These are phyloP conservation scores for Panulirus ornatus DNA, from an alignment of 1,140 invertebrate genomes.

Conservation along the genomic window DNA sequence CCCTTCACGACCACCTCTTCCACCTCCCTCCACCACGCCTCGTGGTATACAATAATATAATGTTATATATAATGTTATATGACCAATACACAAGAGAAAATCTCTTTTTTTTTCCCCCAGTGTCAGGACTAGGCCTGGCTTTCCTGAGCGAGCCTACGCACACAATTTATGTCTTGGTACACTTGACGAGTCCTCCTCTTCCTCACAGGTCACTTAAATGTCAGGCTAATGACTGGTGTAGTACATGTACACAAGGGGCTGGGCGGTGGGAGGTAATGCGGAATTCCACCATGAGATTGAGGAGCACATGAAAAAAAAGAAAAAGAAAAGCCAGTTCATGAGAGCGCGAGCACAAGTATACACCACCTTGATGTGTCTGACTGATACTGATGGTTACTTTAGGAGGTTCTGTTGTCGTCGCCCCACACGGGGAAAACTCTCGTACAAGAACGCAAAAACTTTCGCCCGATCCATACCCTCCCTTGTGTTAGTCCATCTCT, in stretches of 20 bases:
- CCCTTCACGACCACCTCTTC: no score
- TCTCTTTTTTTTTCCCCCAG: no score
- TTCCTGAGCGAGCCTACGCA: not conserved
- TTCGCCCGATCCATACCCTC: constrained; percentile 25
- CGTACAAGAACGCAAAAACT: constrained; percentile 41
- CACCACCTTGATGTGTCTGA: not conserved
- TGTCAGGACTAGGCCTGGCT: not conserved
- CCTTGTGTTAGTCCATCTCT: no score
- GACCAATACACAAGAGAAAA: no score
- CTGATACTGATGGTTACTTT: constrained; percentile 44
- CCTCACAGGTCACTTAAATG: not conserved
- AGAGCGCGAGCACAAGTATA: not conserved
- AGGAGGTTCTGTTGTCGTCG: constrained; percentile 32
- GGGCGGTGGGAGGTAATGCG: no score
- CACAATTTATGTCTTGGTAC: not conserved
- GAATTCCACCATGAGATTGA: not conserved
- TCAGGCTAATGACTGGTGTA: not conserved
- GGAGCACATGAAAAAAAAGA: not conserved
- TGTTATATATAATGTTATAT: no score
- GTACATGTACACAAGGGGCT: not conserved
- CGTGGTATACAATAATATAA: no score
- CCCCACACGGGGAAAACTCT: constrained; percentile 19
- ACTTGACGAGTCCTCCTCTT: not conserved
- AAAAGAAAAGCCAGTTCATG: not conserved
- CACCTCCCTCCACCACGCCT: no score